phyloP scores from a whole-genome alignment of 2,888 invertebrate genomes.

The Pheosia tremula region DNA sequence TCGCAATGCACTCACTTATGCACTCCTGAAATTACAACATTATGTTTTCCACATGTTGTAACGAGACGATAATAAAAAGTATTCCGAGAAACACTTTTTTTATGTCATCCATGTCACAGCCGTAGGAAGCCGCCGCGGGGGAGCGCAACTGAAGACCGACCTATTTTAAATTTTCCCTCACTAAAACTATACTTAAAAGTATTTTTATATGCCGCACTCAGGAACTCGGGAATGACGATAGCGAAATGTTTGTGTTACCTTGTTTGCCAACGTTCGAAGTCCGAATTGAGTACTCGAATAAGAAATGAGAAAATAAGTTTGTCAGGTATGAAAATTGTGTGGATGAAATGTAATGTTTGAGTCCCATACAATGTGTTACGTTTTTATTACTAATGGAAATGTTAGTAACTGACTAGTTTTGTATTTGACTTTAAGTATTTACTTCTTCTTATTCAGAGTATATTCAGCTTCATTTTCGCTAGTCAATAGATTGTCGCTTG shows the following conservation, averaged over 20 bases:
- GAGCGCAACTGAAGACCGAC: constrained; percentile 54
- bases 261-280: constrained; percentile 43
- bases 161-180: constrained; percentile 60
- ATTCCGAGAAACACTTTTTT: constrained; percentile 8
- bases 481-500: no score
- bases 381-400: no score
- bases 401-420: no score
- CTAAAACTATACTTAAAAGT: constrained; percentile 40
- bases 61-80: not conserved
- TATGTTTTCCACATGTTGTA: not conserved
- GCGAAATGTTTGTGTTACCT: constrained; percentile 36
- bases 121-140: constrained; percentile 47
- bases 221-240: constrained; percentile 53
- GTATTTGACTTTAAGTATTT: no score
- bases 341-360: no score
- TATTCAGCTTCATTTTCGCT: no score
- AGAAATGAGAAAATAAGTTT: constrained; percentile 2
- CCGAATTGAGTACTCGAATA: constrained; percentile 24
- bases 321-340: not conserved
- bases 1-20: no score
- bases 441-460: no score
- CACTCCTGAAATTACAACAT: not conserved
- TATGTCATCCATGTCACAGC: constrained; percentile 22
- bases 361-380: no score
- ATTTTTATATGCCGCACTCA: constrained; percentile 54